Conservation (phyloP, 2,797 vertebrate species). For the Acomys russatus region DNA sequence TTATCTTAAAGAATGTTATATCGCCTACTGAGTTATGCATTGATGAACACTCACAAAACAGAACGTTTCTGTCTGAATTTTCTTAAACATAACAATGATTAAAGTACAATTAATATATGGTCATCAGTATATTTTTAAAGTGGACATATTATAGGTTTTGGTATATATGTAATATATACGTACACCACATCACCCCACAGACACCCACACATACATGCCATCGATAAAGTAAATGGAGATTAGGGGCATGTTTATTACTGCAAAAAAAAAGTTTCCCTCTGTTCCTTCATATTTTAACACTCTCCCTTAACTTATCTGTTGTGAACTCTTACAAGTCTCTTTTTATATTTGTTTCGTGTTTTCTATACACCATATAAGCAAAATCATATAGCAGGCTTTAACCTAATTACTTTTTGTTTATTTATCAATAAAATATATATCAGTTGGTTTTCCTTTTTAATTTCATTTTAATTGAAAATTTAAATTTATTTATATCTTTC, state of each 20-base stretch:
- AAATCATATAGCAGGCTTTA: neutral
- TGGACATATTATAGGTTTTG: neutral
- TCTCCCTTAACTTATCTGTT: no score
- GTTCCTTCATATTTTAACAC: neutral
- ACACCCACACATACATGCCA: neutral
- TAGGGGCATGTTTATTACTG: neutral
- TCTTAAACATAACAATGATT: neutral
- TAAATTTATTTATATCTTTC: neutral
- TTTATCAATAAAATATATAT: neutral
- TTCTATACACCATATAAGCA: neutral
- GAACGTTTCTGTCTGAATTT: neutral
- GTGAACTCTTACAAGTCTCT: neutral
- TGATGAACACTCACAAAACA: neutral
- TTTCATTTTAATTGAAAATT: neutral
- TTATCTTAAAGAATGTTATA: constrained; percentile 13
- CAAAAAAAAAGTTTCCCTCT: neutral
- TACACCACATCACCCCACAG: no score
- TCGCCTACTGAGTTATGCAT: neutral
- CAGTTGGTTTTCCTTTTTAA: neutral
- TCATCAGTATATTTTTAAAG: neutral
- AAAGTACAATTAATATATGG: neutral
- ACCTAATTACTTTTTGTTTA: neutral
- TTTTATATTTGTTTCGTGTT: neutral
- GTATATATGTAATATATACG: neutral
- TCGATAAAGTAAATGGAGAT: neutral